Evolutionary conservation across 2,113 vertebrate genomes (phyloP).

Genomic region (Urocitellus parryii): DNA sequence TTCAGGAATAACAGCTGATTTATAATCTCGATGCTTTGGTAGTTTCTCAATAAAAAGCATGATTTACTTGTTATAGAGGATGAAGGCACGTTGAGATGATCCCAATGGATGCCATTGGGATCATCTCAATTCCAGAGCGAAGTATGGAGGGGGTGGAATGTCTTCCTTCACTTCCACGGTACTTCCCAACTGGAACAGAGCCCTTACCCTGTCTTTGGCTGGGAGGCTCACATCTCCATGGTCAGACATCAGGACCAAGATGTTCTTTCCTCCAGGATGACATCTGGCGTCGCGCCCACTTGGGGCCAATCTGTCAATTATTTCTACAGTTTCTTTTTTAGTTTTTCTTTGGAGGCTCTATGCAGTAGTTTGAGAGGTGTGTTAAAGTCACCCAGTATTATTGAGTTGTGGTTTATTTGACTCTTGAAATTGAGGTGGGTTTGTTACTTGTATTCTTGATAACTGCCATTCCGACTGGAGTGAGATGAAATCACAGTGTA

Average conservation of each 20-base stretch:
- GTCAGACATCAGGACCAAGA: conserved; percentile 88
- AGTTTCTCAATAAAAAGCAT: conserved; percentile 98
- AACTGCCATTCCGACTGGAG: no score
- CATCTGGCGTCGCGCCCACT: no score
- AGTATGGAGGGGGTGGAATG: conserved; percentile 95
- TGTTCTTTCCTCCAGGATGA: conserved; percentile 18
- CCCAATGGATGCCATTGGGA: conserved; percentile 95
- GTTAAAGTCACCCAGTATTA: no score
- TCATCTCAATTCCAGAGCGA: conserved; percentile 97
- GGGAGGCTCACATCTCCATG: conserved; percentile 87
- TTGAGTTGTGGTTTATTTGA: no score
- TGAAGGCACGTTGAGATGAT: conserved; percentile 95
- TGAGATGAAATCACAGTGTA: no score
- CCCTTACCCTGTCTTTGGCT: conserved; percentile 94
- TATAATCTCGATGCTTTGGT: conserved; percentile 97
- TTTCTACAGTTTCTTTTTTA: no score
- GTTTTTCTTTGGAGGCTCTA: no score
- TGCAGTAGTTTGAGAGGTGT: no score
- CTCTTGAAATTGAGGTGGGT: no score
- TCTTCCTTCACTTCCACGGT: conserved; percentile 94
- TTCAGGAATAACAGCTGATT: conserved; percentile 91
- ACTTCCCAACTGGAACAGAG: conserved; percentile 93
- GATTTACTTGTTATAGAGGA: conserved; percentile 99
- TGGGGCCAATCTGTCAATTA: no score
- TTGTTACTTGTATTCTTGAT: no score